Base-by-base conservation (phyloP, 2,888 invertebrate genomes). In the Eupelmus urozonus region DNA sequence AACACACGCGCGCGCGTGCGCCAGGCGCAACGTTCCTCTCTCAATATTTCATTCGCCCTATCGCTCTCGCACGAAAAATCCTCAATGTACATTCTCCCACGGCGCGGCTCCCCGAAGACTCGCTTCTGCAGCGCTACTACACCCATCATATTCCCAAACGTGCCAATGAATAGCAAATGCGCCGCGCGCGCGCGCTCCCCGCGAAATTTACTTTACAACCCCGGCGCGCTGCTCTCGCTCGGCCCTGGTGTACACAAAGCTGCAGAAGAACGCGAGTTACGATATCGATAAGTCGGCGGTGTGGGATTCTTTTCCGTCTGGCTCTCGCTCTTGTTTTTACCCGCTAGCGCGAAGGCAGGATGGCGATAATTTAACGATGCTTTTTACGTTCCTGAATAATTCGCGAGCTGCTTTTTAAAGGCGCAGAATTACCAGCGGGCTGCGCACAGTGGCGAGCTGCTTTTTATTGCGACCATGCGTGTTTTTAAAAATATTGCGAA, bases 241-340 rank as follows among this genome's bases (percentile, higher is more conserved):
- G n/a, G n/a, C n/a, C n/a, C 16, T 45, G 11, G 23, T 0, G 40
- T 40, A 34, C 3, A 62, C 62, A 25, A 29, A 7, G 13, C 29
- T 0, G 16, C 0, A 25, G 34, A 7, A 13, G 20, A 34, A 20
- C 2, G 60, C 69, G 59, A 74, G 65, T 65, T 74, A 74, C 60
- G 78, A 74, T 74, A 74, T 74, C 78, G 78, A 69, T 73, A 73
- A 69, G 73, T 73, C 67, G 51, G 53, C n/a, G n/a, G n/a, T n/a
- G n/a, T n/a, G n/a, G n/a, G n/a, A n/a, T 34, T 25, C 18, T 42
- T 23, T 23, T 42, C 16, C 11, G 0, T 66, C 29, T 51, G 13
- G 29, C 53, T n/a, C 11, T 51, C 62, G 51, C 34, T 34, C 53
- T 51, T 27, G 16, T 66, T n/a, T 55, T 42, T 60, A 40, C 34